phyloP scores from a whole-genome alignment of 2,113 vertebrate species.

The Nematolebias whitei region DNA sequence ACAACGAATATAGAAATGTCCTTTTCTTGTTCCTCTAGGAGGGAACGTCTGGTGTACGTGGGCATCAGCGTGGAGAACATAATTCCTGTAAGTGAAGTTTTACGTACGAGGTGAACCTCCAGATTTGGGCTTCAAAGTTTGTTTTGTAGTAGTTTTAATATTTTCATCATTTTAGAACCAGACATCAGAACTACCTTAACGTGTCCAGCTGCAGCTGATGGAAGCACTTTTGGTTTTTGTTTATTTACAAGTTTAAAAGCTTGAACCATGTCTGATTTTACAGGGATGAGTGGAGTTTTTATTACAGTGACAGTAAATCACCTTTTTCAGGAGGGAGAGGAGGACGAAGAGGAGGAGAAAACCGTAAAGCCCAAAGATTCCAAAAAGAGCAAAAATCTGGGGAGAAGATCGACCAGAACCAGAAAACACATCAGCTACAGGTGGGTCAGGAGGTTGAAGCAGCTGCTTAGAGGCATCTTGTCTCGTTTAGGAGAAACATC shows the following conservation, averaged over 20 bases:
- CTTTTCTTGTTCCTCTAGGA: constrained; percentile 75
- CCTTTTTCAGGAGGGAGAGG: constrained; percentile 74
- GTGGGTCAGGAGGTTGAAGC: constrained; percentile 73
- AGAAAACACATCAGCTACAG: constrained; percentile 97
- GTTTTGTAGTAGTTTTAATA: no score
- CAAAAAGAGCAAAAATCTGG: constrained; percentile 90
- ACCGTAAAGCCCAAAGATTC: constrained; percentile 90
- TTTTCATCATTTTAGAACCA: no score
- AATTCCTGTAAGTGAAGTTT: constrained; percentile 81
- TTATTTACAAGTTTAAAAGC: no score
- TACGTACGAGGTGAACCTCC: neutral
- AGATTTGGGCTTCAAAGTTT: no score
- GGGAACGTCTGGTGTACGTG: constrained; percentile 96
- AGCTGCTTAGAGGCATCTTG: no score
- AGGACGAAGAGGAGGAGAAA: constrained; percentile 84
- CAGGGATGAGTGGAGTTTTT: no score
- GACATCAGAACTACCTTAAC: no score
- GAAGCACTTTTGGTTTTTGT: no score
- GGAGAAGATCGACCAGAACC: constrained; percentile 92
- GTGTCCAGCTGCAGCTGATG: no score
- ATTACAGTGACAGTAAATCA: neutral
- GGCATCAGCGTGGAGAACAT: constrained; percentile 99
- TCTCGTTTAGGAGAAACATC: no score
- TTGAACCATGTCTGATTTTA: no score
- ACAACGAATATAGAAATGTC: neutral